Evolutionary conservation across 2,888 invertebrate species (phyloP), one percentile per base, ranked within the genome.

Genomic region (Pseudococcus longispinus): DNA sequence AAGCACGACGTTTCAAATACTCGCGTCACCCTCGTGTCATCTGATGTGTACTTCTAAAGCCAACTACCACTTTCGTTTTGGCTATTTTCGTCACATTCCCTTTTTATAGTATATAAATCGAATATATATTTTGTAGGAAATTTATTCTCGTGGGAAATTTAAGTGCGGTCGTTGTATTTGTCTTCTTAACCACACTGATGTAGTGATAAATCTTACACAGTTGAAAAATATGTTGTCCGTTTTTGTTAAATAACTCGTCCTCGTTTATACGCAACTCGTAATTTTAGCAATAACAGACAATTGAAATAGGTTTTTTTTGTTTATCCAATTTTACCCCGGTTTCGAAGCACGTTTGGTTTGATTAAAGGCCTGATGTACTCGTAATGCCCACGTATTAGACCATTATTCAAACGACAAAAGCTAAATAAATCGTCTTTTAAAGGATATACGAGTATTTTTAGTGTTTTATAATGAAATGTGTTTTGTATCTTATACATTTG

Each of bases 81-180:
- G 42, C 42, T 26, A 80, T 20, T 80, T 80, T 80, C 42, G 77
- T 80, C 77, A 20, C 42, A 20, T 20, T 42, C 11, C 18, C 77
- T 20, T 80, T 60, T 5, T 55, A 46, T 8, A 51, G 51, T 46
- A 46, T 77, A 77, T 80, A 80, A 80, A 80, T 80, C 37, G 77
- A 80, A 80, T 42, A 42, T 80, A 42, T 80, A 37, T 42, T 80
- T 11, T 9, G 42, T 8, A 20, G 8, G 23, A 80, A 80, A 80
- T 80, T 80, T 80, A 80, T 80, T 42, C 77, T 18, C 77, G 77
- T 20, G 77, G 77, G 77, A 80, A 80, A 80, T 80, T 80, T 80
- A 80, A 80, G 77, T 80, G 77, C 77, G 77, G 77, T 80, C 29
- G 70, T 70, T 29, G 70, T 70, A 70, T 70, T 32, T 80, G 77